These are phyloP conservation scores for Parauchenoglanis ngamensis DNA, from an alignment of 2,797 vertebrate species.

Conservation along the genomic window DNA sequence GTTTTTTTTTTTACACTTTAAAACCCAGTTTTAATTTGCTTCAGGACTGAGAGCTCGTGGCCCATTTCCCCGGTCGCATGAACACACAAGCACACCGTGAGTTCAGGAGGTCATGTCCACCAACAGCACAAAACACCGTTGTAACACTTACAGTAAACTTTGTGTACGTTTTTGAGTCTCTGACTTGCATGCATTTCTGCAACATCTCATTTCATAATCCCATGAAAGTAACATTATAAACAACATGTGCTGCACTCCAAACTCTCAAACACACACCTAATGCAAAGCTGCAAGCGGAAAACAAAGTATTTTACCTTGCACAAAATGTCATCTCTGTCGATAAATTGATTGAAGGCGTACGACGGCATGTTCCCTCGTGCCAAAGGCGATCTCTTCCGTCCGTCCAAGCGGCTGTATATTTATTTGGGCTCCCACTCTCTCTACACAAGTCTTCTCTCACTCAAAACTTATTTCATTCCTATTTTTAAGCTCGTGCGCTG, in stretches of 20 bases:
- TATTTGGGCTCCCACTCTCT: background rate
- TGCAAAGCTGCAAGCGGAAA: background rate
- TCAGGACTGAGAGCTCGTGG: background rate
- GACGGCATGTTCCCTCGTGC: constrained; percentile 62
- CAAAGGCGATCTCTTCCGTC: background rate
- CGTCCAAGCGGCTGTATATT: background rate
- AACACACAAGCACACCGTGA: background rate
- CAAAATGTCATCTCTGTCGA: constrained; percentile 61
- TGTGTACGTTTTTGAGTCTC: no score
- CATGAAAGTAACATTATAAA: background rate
- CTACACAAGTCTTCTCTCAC: background rate
- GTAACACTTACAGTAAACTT: background rate
- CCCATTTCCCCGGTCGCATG: background rate
- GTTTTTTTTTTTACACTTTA: background rate
- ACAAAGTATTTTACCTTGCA: constrained; percentile 57
- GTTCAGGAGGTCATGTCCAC: background rate
- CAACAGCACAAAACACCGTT: background rate
- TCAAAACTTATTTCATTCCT: background rate
- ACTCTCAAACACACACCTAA: background rate
- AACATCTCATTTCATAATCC: background rate
- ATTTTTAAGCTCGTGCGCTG: constrained; percentile 59
- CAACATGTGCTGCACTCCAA: background rate
- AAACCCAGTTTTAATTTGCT: no score
- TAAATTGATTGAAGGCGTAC: constrained; percentile 58
- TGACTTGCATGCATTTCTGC: background rate